Base-by-base conservation (phyloP, 2,888 invertebrate genomes). In the Nomada fucata region DNA sequence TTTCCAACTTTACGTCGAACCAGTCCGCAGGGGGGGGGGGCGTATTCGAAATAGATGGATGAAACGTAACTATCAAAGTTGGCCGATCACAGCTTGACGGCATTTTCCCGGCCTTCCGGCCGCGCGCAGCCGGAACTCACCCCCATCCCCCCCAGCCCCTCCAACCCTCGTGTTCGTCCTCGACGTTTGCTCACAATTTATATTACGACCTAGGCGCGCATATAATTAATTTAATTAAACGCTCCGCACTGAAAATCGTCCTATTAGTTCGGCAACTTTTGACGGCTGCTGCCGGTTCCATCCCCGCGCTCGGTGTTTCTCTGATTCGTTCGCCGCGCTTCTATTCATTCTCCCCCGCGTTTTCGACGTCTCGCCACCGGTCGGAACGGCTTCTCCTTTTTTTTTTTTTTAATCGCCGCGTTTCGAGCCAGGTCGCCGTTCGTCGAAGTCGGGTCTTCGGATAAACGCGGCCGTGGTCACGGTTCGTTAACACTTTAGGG, bases 151-250 rank as follows among this genome's bases (percentile, higher is more conserved):
- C 76, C 78, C 83, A 78, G 72, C 78, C 83, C 80, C 74, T 85
- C 84, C 23, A 23, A 72, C 83, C 80, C 74, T 85, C 84, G 72
- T 81, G 89, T 86, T 84, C 88, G 88, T 87, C 85, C 86, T 80
- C 88, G 81, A 87, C 89, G 89, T 88, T 90, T 91, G 89, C 92
- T 91, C 92, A 90, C 91, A 92, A 93, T 93, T 93, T 92, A 92
- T 92, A 92, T 92, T 91, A 92, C 91, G 90, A 89, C 86, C 91
- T 90, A 90, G 91, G 89, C 89, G 92, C 91, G 92, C 93, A 92
- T 93, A 93, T 93, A 93, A 93, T 93, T 93, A 93, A 93, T 93
- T 93, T 93, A 93, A 93, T 93, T 93, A 93, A 93, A 93, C 92
- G 91, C 89, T 89, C 89, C 89, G 89, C 91, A 91, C 88, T 91